Percentiles rank a stretch among this genome's conserved stretches.
phyloP scores from a whole-genome alignment of 2,797 vertebrate species.

The Eupleurogrammus muticus region DNA sequence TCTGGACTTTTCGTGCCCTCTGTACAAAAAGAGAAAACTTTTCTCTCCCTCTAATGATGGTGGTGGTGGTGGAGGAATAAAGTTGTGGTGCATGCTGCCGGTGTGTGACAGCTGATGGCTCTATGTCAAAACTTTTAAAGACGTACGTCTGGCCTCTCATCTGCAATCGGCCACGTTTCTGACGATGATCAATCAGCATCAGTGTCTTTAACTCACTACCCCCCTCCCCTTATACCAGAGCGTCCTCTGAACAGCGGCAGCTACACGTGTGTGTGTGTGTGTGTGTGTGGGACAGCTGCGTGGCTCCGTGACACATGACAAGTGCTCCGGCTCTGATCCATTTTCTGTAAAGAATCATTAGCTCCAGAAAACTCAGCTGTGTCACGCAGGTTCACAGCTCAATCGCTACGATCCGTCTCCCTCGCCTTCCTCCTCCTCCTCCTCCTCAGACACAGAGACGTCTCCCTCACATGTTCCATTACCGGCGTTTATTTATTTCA shows the following conservation, averaged over 20 bases:
- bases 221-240: conserved; percentile 27
- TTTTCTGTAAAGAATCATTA: conserved; percentile 81
- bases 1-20: conserved; percentile 48
- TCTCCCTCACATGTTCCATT: conserved; percentile 60
- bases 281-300: conserved; percentile 45
- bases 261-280: conserved; percentile 1
- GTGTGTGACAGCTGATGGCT: conserved; percentile 70
- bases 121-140: conserved; percentile 65
- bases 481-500: conserved; percentile 70
- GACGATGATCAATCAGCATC: conserved; percentile 64
- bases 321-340: conserved; percentile 74
- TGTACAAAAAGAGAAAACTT: conserved; percentile 61
- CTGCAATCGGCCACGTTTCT: conserved; percentile 66
- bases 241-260: conserved; percentile 64
- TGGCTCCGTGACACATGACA: conserved; percentile 75
- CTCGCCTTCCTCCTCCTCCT: conserved; percentile 49
- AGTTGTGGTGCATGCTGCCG: conserved; percentile 41
- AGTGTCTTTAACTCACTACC: conserved; percentile 44
- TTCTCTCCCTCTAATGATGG: conserved; percentile 29
- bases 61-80: conserved; percentile 47
- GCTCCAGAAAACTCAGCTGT: conserved; percentile 69
- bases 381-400: conserved; percentile 72
- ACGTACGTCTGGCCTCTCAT: conserved; percentile 64
- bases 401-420: conserved; percentile 59
- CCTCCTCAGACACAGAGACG: conserved; percentile 42